Base-by-base conservation (phyloP, 2,113 vertebrate species). In the Lophotis ruficrista region DNA sequence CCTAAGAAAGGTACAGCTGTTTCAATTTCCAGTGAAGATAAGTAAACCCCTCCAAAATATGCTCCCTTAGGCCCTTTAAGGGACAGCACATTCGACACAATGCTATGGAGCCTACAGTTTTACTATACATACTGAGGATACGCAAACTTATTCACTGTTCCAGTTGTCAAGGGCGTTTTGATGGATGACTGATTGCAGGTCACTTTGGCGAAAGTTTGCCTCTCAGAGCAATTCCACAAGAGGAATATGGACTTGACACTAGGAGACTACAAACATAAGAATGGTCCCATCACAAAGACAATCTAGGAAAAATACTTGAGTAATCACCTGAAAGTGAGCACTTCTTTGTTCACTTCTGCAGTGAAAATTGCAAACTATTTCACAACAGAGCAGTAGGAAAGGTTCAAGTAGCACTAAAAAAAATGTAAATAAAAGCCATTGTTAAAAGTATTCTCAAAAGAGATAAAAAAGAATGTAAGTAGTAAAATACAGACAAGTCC, bases 91-190 rank as follows among this genome's bases (percentile, higher is more conserved):
- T 47, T 30, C 33, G 23, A 65, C 6, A 5, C 0, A 38, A 43
- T 51, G 7, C 27, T 47, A 31, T 6, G 10, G 23, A 72, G 23
- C 14, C 35, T 64, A 3, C n/a, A 73, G 8, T 72, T 83, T 65
- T 65, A 7, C 3, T 35, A 2, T 4, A 43, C 10, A 0, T 12
- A 48, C 7, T 0, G 5, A 70, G 35, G 10, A 30, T 12, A 45
- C 10, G 16, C 9, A 12, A 48, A 2, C 0, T 73, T 31, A 31
- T 16, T 54, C 31, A 21, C 12, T n/a, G 19, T 21, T 62, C 23
- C 41, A 57, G 13, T 14, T 72, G 28, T 22, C 47, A 37, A 1
- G 3, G 28, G 30, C n/a, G 54, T 21, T 25, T 72, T 35, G 4
- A 43, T 54, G 41, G 22, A 14, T 0, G 0, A 56, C 7, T 28